Evolutionary conservation across 2,888 invertebrate species (phyloP).

Genomic region (Ophion costatus): DNA sequence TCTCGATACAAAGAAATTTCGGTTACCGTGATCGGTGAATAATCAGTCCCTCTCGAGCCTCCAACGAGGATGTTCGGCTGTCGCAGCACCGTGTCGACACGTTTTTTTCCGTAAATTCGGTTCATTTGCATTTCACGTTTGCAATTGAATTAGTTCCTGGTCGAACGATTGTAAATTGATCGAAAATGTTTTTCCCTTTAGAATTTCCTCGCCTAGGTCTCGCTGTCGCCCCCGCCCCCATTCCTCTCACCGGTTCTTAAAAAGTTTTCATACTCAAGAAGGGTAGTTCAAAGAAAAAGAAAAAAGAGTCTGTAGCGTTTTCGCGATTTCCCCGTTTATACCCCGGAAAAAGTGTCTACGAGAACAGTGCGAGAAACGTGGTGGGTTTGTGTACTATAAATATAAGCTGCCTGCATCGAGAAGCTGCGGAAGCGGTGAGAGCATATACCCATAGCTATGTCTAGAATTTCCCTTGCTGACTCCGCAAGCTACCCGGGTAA

Average conservation of each 20-base stretch:
- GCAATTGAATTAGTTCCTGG: not conserved
- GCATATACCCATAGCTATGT: constrained; percentile 18
- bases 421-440: constrained; percentile 38
- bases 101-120: no score
- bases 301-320: constrained; percentile 31
- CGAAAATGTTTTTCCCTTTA: not conserved
- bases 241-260: not conserved
- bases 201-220: not conserved
- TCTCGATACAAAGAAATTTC: no score
- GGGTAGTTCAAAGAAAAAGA: not conserved
- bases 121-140: not conserved
- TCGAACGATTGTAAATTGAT: constrained; percentile 27
- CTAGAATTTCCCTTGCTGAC: constrained; percentile 54
- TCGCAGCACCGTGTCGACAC: not conserved
- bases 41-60: no score
- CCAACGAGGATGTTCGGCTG: no score
- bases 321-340: constrained; percentile 44
- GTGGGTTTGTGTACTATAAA: constrained; percentile 33
- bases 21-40: no score
- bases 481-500: constrained; percentile 61
- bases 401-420: constrained; percentile 23
- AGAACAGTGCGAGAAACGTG: constrained; percentile 49
- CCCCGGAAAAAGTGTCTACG: constrained; percentile 38
- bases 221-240: no score
- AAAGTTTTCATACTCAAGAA: not conserved